phyloP scores from a whole-genome alignment of 2,797 vertebrate species.

The Ceryle rudis region DNA sequence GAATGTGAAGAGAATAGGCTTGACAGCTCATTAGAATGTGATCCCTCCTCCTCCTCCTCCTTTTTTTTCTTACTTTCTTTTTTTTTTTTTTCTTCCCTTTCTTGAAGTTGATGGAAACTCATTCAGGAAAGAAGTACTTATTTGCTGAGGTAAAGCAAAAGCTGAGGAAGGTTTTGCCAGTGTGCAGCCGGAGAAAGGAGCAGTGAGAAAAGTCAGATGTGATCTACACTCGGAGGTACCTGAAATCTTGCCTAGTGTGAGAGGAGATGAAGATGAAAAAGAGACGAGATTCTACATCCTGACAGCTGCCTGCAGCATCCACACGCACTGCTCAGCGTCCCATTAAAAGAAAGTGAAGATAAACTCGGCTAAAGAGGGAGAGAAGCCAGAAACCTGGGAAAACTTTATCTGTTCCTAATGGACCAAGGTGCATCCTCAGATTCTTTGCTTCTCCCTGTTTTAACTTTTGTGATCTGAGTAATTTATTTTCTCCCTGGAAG shows the following conservation, averaged over 20 bases:
- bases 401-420: background rate
- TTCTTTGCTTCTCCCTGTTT: background rate
- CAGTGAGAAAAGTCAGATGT: background rate
- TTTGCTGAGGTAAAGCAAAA: conserved; percentile 84
- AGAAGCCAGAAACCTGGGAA: background rate
- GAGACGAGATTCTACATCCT: background rate
- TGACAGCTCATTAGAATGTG: conserved; percentile 77
- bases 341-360: background rate
- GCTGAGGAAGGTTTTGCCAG: conserved; percentile 76
- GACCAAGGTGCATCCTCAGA: background rate
- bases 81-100: conserved; percentile 33
- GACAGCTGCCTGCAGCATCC: background rate
- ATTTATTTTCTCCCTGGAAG: background rate
- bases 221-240: background rate
- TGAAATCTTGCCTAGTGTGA: background rate
- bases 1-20: conserved; percentile 70
- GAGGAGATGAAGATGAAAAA: background rate
- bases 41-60: conserved; percentile 70
- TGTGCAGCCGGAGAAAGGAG: conserved; percentile 64
- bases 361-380: background rate
- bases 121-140: conserved; percentile 80
- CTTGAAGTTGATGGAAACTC: conserved; percentile 71
- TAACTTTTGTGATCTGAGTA: background rate
- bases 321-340: background rate
- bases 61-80: conserved; percentile 55